Evolutionary conservation across 2,113 vertebrate genomes (phyloP), one percentile per base, ranked within the genome.

Genomic region (Anolis carolinensis): DNA sequence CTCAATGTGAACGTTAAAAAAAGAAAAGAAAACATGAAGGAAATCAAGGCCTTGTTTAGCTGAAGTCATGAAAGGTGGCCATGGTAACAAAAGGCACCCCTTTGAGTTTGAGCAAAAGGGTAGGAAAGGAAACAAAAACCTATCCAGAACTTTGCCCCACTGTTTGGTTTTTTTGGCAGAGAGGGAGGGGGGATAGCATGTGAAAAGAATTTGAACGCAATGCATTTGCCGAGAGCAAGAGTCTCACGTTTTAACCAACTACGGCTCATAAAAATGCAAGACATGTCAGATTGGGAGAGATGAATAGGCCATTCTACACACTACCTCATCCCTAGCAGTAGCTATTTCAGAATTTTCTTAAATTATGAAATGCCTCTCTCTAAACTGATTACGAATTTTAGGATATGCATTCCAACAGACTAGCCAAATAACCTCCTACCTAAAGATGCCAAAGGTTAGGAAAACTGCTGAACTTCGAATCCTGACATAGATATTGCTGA

Each of bases 1-100:
- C 91, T 92, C 92, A 80, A 83, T 87, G 89, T 93, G 94, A 93
- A 96, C 94, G 93, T 76, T 30, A 6, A 59, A 82, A 82, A 55
- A 0, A 1, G 80, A 74, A 0, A 0, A 50, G 20, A 65, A 68
- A 39, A 27, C 7, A 23, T 3, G 23, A 21, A 76, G 32, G 10
- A 30, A 65, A 68, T 18, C 50, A 32, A 2, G 5, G 59, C 79
- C 0, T 0, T 50, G 72, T 32, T 9, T 75, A 65, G 44, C 73
- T 71, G 81, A 87, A 72, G 72, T 76, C 71, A 85, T 85, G 59
- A 87, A 78, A 88, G 72, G 82, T 85, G 62, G 20, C 78, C 70
- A 74, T 75, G 82, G 82, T 84, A 2, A 73, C 1, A 65, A 81
- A 72, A 83, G 25, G 39, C n/a, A 71, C 52, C 44, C 74, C 72